A percentile compares a stretch with the other conserved stretches of the same genome.
These are phyloP conservation scores for Ophiothrix spiculata DNA, from an alignment of 35 echinoderm and acorn worm species.

Conservation along the genomic window DNA sequence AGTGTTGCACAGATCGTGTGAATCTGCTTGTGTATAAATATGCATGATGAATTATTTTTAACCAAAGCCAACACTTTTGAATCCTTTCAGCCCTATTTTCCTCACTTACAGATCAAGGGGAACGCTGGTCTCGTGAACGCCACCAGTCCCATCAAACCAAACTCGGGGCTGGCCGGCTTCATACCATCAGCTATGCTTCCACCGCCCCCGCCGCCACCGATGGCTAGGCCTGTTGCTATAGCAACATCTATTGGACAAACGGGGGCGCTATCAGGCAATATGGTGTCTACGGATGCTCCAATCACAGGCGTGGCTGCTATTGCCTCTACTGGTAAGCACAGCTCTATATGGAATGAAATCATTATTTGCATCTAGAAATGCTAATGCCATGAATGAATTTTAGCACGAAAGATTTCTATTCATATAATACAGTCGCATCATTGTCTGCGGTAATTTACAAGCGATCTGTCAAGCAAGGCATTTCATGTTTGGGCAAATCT, in stretches of 20 bases:
- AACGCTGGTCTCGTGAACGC: slow-evolving; percentile 35
- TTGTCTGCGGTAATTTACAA: too few species aligned
- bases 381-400: too few species aligned
- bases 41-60: neutral
- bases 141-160: slow-evolving; percentile 63
- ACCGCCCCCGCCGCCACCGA: slow-evolving; percentile 90
- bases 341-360: too few species aligned
- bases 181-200: slow-evolving; percentile 98
- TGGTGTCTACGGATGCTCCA: slow-evolving; percentile 4
- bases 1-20: too few species aligned
- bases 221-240: slow-evolving; percentile 81
- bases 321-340: neutral
- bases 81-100: neutral
- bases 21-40: too few species aligned
- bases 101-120: slow-evolving; percentile 19
- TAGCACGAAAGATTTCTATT: too few species aligned
- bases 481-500: too few species aligned
- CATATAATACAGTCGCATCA: too few species aligned
- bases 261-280: slow-evolving; percentile 67
- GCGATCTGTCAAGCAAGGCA: too few species aligned
- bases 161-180: slow-evolving; percentile 81
- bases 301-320: neutral
- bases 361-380: too few species aligned
- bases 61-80: neutral
- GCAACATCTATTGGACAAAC: slow-evolving; percentile 90